These are phyloP conservation scores for Seira sanloemensis DNA, from an alignment of 2,888 invertebrate genomes.

Conservation along the genomic window DNA sequence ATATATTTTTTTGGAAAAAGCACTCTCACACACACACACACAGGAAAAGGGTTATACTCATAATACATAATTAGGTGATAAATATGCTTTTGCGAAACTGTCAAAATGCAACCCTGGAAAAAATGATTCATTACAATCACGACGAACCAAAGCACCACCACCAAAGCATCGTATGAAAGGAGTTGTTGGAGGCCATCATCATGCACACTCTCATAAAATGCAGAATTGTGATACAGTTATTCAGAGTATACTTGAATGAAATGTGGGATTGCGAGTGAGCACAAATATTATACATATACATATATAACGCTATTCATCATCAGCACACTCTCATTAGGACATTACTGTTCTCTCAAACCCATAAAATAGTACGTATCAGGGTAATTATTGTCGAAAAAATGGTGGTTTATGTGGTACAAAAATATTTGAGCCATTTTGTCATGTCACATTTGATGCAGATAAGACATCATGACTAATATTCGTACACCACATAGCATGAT, in stretches of 20 bases:
- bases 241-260: too few relatives aligned
- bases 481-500: too few relatives aligned
- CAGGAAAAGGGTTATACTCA: neutral
- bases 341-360: neutral
- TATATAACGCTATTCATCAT: constrained; percentile 31
- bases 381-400: constrained; percentile 44
- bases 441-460: constrained; percentile 13
- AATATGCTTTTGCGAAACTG: constrained; percentile 54
- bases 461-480: too few relatives aligned
- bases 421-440: constrained; percentile 55
- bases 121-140: constrained; percentile 40
- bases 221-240: too few relatives aligned
- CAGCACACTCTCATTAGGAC: neutral
- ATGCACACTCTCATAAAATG: neutral
- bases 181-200: too few relatives aligned
- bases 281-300: too few relatives aligned
- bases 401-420: constrained; percentile 34
- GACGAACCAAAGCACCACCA: too few relatives aligned
- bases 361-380: neutral
- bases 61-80: constrained; percentile 47
- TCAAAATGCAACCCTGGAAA: constrained; percentile 32
- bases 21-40: neutral
- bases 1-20: too few relatives aligned
- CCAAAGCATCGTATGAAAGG: too few relatives aligned
- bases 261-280: too few relatives aligned